Conservation (phyloP, 1,140 invertebrate species). For the Leptinotarsa undecemlineata region DNA sequence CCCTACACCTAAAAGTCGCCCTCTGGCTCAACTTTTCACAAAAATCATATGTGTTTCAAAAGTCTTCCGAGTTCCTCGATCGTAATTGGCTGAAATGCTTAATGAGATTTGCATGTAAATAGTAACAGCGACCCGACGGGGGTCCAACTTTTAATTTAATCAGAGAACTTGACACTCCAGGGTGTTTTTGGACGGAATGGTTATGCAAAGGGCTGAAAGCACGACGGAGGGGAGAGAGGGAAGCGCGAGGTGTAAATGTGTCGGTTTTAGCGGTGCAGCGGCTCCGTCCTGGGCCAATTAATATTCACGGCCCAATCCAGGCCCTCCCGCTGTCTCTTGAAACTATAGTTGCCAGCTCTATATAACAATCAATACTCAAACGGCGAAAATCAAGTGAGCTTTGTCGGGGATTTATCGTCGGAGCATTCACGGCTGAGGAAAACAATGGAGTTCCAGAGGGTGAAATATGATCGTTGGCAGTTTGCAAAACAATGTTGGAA, state of each 20-base stretch:
- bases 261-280: conserved; percentile 51
- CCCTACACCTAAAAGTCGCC: too few species aligned
- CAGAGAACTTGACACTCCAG: conserved; percentile 55
- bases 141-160: conserved; percentile 57
- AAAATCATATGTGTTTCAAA: not conserved
- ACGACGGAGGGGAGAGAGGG: conserved; percentile 39
- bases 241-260: conserved; percentile 53
- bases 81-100: conserved; percentile 17
- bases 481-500: conserved; percentile 2
- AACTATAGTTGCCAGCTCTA: conserved; percentile 2
- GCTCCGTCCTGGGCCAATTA: conserved; percentile 48
- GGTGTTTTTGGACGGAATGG: conserved; percentile 49
- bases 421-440: not conserved
- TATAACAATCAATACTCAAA: conserved; percentile 27
- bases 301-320: conserved; percentile 46
- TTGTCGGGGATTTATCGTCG: conserved; percentile 5
- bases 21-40: not conserved
- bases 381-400: conserved; percentile 16
- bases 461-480: conserved; percentile 7
- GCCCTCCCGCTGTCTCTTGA: not conserved
- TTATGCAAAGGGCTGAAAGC: conserved; percentile 34
- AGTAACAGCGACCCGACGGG: conserved; percentile 40
- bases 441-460: conserved; percentile 5
- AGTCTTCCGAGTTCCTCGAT: not conserved
- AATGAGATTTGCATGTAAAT: conserved; percentile 58